Base-by-base conservation (phyloP, 2,888 invertebrate species). In the Thelaira solivaga region DNA sequence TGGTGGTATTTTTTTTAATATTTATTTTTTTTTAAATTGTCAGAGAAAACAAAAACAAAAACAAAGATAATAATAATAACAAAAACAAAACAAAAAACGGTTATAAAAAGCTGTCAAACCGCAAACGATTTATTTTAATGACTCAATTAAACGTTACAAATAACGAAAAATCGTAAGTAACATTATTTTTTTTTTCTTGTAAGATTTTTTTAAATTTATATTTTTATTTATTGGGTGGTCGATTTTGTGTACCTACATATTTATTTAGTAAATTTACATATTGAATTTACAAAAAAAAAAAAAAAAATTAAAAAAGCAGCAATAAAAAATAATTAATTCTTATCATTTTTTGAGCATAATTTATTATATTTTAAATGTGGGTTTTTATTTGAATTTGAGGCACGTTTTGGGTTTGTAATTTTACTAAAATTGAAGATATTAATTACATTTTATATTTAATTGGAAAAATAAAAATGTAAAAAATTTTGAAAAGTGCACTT, bases 71-170 rank as follows among this genome's bases (percentile, higher is more conserved):
- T n/a, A 64, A 51, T n/a, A 69, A 59, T 29, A 51, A 36, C 45
- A 62, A 67, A 36, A 53, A 34, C 43, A 41, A 20, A n/a, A 45
- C 18, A n/a, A 31, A 43, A 65, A 62, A 55, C 61, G 36, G 45
- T 75, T 62, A 64, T 72, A 62, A 68, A 67, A 73, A 76, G 81
- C 72, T 69, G 80, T 80, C 82, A 76, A 82, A 81, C 81, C 75
- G 75, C 80, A 80, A 83, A 82, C 86, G 83, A 85, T 86, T 86
- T 85, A 86, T 85, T 86, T 86, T 85, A 86, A 86, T 86, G 85
- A 83, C 85, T 86, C 86, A 86, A 86, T 86, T 86, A 86, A 85
- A 84, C 79, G 85, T 83, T 86, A 86, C 85, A 84, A 85, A 85
- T 86, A 83, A 83, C 85, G 84, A 81, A 55, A 57, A 43, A 41